These are phyloP conservation scores for Cryptops parisi DNA, from an alignment of 2,888 invertebrate genomes.

Conservation along the genomic window DNA sequence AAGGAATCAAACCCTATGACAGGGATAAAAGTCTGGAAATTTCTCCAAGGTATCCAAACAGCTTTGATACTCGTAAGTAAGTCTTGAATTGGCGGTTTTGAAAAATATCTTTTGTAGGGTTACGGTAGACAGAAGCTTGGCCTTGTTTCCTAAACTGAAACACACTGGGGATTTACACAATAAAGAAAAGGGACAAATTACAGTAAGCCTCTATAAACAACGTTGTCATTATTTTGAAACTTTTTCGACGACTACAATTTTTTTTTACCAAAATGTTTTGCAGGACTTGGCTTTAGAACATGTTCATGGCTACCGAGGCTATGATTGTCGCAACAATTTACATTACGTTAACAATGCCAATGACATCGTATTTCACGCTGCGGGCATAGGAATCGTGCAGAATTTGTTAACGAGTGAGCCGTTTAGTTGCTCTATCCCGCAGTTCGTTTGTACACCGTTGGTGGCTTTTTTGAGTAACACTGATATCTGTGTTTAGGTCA, in stretches of 20 bases:
- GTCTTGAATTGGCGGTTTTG: no score
- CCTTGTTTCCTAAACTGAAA: neutral
- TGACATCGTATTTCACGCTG: conserved; percentile 34
- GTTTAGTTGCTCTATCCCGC: neutral
- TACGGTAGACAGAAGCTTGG: neutral
- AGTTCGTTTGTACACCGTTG: no score
- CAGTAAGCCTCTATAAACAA: neutral
- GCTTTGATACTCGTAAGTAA: no score
- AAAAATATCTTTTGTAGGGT: neutral
- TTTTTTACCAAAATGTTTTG: no score
- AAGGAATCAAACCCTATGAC: neutral
- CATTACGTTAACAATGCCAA: conserved; percentile 28
- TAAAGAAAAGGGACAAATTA: neutral
- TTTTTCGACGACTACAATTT: no score
- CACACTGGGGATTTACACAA: neutral
- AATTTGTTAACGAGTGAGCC: conserved; percentile 25
- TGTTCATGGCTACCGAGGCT: conserved; percentile 30
- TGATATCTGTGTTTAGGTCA: conserved; percentile 42
- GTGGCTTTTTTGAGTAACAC: no score
- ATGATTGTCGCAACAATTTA: conserved; percentile 35
- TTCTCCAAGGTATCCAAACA: no score
- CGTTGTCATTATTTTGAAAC: no score
- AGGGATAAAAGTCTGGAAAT: neutral
- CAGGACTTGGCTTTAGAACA: conserved; percentile 10
- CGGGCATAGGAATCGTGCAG: conserved; percentile 32